phyloP scores from a whole-genome alignment of 2,113 vertebrate genomes.

The Zosterops japonicus region DNA sequence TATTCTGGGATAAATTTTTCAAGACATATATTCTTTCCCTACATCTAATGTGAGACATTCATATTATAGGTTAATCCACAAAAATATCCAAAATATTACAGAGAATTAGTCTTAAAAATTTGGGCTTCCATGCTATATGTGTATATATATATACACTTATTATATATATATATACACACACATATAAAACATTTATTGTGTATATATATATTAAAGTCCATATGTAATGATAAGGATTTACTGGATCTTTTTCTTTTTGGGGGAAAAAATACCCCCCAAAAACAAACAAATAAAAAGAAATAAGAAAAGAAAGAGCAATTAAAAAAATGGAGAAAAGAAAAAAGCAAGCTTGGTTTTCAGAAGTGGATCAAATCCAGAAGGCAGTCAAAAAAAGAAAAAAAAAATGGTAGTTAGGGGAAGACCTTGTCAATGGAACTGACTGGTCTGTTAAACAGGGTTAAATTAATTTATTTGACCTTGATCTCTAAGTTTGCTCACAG shows the following conservation, averaged over 20 bases:
- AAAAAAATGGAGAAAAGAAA: fast-evolving
- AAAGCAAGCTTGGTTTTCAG: neutral
- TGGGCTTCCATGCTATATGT: neutral
- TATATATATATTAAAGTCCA: neutral
- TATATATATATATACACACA: neutral
- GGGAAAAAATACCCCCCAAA: no score
- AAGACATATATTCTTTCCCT: neutral
- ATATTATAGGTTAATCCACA: neutral
- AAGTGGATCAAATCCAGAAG: neutral
- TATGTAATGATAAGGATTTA: neutral
- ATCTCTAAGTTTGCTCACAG: neutral
- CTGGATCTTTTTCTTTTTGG: neutral
- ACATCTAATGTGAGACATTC: neutral
- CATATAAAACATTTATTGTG: neutral
- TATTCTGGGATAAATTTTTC: neutral
- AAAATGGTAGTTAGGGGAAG: fast-evolving
- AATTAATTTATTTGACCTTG: neutral
- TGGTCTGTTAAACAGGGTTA: neutral
- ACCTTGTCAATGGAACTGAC: neutral
- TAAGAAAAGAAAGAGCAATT: no score
- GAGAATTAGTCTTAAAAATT: neutral
- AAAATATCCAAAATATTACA: neutral
- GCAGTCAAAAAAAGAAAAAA: neutral
- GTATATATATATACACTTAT: no score
- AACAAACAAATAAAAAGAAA: neutral